Conservation (phyloP, 2,888 invertebrate genomes). For the Clivina fossor region DNA sequence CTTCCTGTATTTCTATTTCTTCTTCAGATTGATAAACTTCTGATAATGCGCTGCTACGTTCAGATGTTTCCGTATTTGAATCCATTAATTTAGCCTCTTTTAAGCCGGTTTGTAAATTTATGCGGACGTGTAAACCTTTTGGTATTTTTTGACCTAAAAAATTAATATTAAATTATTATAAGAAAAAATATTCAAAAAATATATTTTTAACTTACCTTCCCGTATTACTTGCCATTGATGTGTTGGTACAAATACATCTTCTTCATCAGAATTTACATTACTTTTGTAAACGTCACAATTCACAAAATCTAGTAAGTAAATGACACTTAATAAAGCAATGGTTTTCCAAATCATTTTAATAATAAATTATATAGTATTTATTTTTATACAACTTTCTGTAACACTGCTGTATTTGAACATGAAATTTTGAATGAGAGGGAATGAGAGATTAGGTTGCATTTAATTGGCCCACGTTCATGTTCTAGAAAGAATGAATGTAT, state of each 20-base stretch:
- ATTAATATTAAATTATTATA: conserved; percentile 17
- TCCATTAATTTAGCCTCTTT: conserved; percentile 75
- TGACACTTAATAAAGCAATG: not conserved
- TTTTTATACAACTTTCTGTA: no score
- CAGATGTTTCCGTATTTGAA: conserved; percentile 44
- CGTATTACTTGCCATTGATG: conserved; percentile 65
- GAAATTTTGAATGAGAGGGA: no score
- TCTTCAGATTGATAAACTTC: conserved; percentile 28
- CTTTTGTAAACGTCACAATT: conserved; percentile 7
- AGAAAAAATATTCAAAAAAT: no score
- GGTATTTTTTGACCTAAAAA: conserved; percentile 69
- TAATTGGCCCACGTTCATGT: conserved; percentile 37
- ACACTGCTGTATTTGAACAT: no score
- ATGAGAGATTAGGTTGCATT: conserved; percentile 28
- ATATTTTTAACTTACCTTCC: conserved; percentile 58
- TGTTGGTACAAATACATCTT: conserved; percentile 60
- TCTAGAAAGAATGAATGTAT: no score
- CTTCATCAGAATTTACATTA: conserved; percentile 39
- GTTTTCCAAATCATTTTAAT: conserved; percentile 4
- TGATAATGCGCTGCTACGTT: conserved; percentile 35
- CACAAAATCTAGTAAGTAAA: conserved; percentile 9
- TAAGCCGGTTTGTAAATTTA: conserved; percentile 73
- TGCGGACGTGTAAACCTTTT: conserved; percentile 70
- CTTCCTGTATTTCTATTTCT: conserved; percentile 42
- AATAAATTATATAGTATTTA: not conserved